Base-by-base conservation (phyloP, 2,888 invertebrate species). In the Zaprionus bogoriensis region DNA sequence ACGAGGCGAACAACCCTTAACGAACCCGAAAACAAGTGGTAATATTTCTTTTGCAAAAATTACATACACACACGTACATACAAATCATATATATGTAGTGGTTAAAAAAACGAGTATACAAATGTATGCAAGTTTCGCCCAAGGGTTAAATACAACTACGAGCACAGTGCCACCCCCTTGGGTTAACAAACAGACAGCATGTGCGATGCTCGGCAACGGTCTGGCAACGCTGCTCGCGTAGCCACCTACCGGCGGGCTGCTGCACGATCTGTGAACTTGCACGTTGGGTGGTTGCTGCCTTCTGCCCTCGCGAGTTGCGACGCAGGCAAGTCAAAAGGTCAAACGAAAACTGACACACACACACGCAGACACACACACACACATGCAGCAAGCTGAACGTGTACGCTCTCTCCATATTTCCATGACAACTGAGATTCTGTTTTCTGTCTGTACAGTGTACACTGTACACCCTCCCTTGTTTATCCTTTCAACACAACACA, bases 321-420 rank as follows among this genome's bases (percentile, higher is more conserved):
- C 38, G 39, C 44, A 54, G 36, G 47, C 74, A 61, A 86, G 84
- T 79, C 87, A 80, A 80, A 80, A 86, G 87, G 79, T 86, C 84
- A 81, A 74, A 77, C 23, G 44, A 53, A 72, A 65, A 50, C 47
- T 47, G 42, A 65, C 53, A 44, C 44, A 27, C 27, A 19, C 17
- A 38, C 27, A 17, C 44, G 55, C 19, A 41, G 12, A 20, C 59
- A 44, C 47, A 55, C 55, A 44, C 73, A 45, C 73, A 23, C 47
- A 54, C 60, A 45, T 32, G 25, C 27, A 17, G 6, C 30, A 27
- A 47, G 3, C 22, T 23, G 38, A 57, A 51, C 47, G 39, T 27
- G 32, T 32, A 30, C 46, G 47, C 60, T 62, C 54, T 55, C 57
- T 62, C 46, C 52, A 52, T 30, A 67, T 53, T 53, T 48, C 39